These are phyloP conservation scores for Strigamia transsilvanica DNA, from an alignment of 2,888 invertebrate genomes.

Conservation along the genomic window DNA sequence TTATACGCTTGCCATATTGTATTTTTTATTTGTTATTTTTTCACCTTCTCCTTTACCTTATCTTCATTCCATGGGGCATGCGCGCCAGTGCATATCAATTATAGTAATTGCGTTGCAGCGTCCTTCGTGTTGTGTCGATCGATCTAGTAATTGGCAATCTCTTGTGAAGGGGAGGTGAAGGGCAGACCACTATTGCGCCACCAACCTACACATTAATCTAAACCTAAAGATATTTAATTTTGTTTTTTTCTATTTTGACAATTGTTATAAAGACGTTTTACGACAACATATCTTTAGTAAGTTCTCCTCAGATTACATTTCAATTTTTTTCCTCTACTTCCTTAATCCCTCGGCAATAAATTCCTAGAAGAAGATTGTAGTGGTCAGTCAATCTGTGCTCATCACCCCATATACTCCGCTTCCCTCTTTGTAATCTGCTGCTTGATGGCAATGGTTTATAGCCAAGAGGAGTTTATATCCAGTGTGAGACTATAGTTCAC, in stretches of 20 bases:
- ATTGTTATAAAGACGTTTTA: slow-evolving; percentile 1
- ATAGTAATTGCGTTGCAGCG: slow-evolving; percentile 47
- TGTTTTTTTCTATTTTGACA: neutral
- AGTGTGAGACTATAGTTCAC: slow-evolving; percentile 31
- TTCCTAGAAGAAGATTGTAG: slow-evolving; percentile 44
- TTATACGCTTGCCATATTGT: neutral
- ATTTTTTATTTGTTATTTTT: slow-evolving; percentile 5
- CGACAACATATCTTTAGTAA: slow-evolving; percentile 1
- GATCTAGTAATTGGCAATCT: slow-evolving; percentile 49
- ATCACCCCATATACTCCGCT: slow-evolving; percentile 41
- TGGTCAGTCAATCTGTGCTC: slow-evolving; percentile 49
- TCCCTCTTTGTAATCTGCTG: slow-evolving; percentile 44
- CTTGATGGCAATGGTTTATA: slow-evolving; percentile 49
- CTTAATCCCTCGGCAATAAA: neutral
- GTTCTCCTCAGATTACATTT: slow-evolving; percentile 9
- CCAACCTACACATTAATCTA: slow-evolving; percentile 40
- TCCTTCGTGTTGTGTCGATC: slow-evolving; percentile 49
- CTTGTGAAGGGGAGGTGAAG: slow-evolving; percentile 49
- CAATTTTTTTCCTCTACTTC: slow-evolving; percentile 18
- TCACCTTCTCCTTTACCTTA: slow-evolving; percentile 42
- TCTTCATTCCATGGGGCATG: slow-evolving; percentile 43
- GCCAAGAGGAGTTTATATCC: slow-evolving; percentile 44
- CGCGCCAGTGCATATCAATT: slow-evolving; percentile 47
- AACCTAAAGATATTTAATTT: neutral
- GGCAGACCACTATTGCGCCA: slow-evolving; percentile 49